These are phyloP conservation scores for Leuctra nigra DNA, from an alignment of 2,888 invertebrate species.

Conservation along the genomic window DNA sequence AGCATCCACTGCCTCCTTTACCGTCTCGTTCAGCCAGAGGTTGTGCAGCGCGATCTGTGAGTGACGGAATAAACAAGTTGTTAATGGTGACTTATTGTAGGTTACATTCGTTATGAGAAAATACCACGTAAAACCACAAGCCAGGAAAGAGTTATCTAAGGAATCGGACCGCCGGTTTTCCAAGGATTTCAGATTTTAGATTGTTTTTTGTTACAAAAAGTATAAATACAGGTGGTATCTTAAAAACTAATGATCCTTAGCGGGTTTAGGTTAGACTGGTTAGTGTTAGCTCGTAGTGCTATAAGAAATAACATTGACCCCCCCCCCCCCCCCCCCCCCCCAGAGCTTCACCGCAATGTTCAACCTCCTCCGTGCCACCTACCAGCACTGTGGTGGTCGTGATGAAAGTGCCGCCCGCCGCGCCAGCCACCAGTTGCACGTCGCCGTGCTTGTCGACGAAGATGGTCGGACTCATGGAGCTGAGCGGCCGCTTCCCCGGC, in stretches of 20 bases:
- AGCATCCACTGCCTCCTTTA: constrained; percentile 60
- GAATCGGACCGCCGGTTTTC: too few species aligned
- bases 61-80: too few species aligned
- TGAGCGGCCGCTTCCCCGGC: constrained; percentile 77
- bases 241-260: constrained; percentile 12
- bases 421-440: constrained; percentile 43
- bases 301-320: too few species aligned
- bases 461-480: constrained; percentile 85
- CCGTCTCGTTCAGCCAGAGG: constrained; percentile 54
- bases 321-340: background rate
- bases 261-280: background rate
- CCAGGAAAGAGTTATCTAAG: background rate
- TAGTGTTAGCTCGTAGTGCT: too few species aligned
- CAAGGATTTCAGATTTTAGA: too few species aligned
- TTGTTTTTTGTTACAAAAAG: too few species aligned
- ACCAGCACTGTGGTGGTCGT: constrained; percentile 43
- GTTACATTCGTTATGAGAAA: background rate
- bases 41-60: constrained; percentile 59
- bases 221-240: too few species aligned
- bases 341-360: background rate
- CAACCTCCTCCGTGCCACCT: too few species aligned
- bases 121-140: background rate
- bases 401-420: constrained; percentile 49
- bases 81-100: background rate
- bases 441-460: constrained; percentile 57